Conservation (phyloP, 2,888 invertebrate genomes). For the Ethmia dodecea region DNA sequence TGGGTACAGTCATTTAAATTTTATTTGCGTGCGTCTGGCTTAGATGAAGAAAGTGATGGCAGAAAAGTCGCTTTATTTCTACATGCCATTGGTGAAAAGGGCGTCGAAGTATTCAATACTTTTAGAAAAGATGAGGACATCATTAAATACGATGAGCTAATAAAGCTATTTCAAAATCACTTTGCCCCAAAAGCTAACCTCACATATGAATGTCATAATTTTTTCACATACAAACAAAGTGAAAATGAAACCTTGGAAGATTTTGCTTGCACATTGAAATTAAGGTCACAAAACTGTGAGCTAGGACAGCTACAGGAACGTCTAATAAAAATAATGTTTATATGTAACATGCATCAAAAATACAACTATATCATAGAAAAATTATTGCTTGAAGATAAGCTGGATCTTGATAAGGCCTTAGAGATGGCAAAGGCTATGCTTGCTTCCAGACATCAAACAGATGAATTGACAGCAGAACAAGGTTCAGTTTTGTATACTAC, state of each 20-base stretch:
- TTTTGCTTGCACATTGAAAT: constrained; percentile 12
- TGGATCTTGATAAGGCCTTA: constrained; percentile 9
- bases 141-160: constrained; percentile 2
- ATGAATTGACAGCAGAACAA: too few species aligned
- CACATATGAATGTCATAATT: too few species aligned
- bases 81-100: too few species aligned
- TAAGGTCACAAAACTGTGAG: constrained; percentile 15
- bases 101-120: too few species aligned
- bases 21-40: too few species aligned
- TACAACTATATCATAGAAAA: constrained; percentile 15
- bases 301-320: constrained; percentile 13
- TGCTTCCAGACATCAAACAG: constrained; percentile 7
- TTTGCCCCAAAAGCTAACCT: too few species aligned
- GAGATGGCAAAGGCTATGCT: constrained; percentile 6
- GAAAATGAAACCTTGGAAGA: too few species aligned
- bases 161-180: constrained; percentile 9
- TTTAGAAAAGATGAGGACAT: too few species aligned
- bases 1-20: too few species aligned
- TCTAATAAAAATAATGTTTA: constrained; percentile 14
- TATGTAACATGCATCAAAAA: constrained; percentile 17
- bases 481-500: too few species aligned
- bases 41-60: too few species aligned
- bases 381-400: constrained; percentile 11
- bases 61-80: constrained; percentile 17
- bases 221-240: constrained; percentile 19